A percentile compares a stretch with the other conserved stretches of the same genome.
Conservation (phyloP, 2,797 vertebrate genomes). For the Poeciliopsis presidionis region DNA sequence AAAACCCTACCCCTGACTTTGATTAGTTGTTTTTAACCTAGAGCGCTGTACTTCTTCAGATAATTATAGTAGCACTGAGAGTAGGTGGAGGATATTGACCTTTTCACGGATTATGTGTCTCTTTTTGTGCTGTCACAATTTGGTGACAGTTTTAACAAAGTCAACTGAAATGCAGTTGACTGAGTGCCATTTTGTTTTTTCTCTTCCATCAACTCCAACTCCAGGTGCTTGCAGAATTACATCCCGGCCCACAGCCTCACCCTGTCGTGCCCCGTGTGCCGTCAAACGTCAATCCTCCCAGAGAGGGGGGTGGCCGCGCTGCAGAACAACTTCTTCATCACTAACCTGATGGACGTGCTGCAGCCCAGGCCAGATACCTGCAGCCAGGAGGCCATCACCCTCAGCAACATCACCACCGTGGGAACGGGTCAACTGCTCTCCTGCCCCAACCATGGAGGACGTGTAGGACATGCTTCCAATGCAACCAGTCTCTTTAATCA, state of each 20-base stretch:
- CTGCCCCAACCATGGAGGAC: slow-evolving; percentile 96
- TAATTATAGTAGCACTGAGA: no score
- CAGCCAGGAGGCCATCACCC: slow-evolving; percentile 85
- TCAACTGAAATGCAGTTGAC: background rate
- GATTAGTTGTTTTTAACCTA: no score
- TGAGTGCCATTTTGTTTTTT: background rate
- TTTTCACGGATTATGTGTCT: no score
- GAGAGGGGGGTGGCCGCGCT: slow-evolving; percentile 97
- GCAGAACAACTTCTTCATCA: slow-evolving; percentile 99
- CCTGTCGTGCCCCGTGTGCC: slow-evolving; percentile 96
- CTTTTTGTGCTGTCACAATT: background rate
- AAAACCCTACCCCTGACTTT: no score
- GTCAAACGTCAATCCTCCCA: slow-evolving; percentile 97
- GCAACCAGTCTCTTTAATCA: background rate
- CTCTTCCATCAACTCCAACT: background rate
- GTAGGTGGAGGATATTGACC: no score
- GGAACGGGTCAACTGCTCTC: slow-evolving; percentile 90
- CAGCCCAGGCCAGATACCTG: slow-evolving; percentile 86
- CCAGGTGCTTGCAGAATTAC: slow-evolving; percentile 97
- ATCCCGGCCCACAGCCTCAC: slow-evolving; percentile 96
- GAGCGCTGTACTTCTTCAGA: no score
- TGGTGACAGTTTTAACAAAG: background rate
- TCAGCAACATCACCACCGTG: slow-evolving; percentile 87
- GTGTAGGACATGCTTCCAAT: slow-evolving; percentile 79
- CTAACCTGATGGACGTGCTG: slow-evolving; percentile 99